Conservation (phyloP, 2,797 vertebrate species). For the Trematomus bernacchii region DNA sequence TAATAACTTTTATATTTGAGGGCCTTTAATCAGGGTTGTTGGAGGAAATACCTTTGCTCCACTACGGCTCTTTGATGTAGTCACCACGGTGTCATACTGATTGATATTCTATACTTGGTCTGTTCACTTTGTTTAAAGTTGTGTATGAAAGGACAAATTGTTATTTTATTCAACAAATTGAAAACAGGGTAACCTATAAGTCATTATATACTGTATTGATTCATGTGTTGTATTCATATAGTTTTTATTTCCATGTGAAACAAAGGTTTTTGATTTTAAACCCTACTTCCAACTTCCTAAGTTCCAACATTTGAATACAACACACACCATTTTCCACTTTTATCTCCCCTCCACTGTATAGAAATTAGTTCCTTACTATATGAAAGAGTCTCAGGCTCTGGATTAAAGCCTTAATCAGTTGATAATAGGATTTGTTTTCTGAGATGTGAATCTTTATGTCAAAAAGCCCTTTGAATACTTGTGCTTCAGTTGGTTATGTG, state of each 20-base stretch:
- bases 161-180: background rate
- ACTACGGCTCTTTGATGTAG: constrained; percentile 32
- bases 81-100: constrained; percentile 8
- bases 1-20: constrained; percentile 42
- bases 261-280: background rate
- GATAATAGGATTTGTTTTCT: constrained; percentile 71
- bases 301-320: background rate
- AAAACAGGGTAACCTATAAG: background rate
- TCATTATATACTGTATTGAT: too few species aligned
- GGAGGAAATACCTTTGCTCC: constrained; percentile 12
- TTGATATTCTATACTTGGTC: constrained; percentile 1
- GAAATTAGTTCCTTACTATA: constrained; percentile 29
- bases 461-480: constrained; percentile 58
- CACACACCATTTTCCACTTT: background rate
- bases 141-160: constrained; percentile 1
- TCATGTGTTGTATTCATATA: background rate
- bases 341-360: background rate
- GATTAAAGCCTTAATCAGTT: constrained; percentile 61
- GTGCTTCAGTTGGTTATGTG: constrained; percentile 17
- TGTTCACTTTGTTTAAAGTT: background rate
- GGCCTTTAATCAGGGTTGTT: constrained; percentile 45
- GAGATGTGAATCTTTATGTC: constrained; percentile 68
- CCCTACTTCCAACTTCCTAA: too few species aligned
- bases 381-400: constrained; percentile 45
- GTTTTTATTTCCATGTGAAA: background rate